Evolutionary conservation across 2,113 vertebrate genomes (phyloP), one percentile per base, ranked within the genome.

Genomic region (Psittacara wagleri): DNA sequence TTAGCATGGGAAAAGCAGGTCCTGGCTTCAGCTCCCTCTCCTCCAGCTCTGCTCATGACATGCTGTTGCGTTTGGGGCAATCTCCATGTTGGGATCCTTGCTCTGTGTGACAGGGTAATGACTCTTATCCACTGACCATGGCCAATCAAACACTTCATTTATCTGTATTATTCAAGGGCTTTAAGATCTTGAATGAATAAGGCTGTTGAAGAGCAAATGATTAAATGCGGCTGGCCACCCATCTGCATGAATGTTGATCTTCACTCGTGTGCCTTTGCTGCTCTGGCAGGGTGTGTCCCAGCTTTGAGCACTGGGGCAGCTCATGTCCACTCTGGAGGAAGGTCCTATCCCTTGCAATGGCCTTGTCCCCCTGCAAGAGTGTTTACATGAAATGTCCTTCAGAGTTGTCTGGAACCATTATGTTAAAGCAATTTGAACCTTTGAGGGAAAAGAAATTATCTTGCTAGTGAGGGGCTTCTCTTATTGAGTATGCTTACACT

Each of bases 1-100:
- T 23, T 2, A 5, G 25, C 49, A 52, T 0, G 4, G 52, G 37
- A 17, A 76, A 24, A 73, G 35, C 0, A 0, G 11, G 29, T 25
- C 22, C n/a, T 4, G 2, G 37, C 13, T 16, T 28, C 1, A 8
- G 48, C 28, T 61, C 39, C 66, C 31, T 29, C 14, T 54, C 49
- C 46, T 33, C 63, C 37, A 70, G 35, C 82, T 94, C 59, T 5
- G 3, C 41, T 29, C 22, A 46, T 27, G 51, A 67, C 11, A 27
- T 19, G 9, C 28, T 22, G 7, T 15, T 57, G 35, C 2, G 3
- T 85, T 51, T 81, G 79, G 76, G 46, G 23, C 25, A 75, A 20
- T 28, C 39, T 70, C 85, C 41, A 7, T 1, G 1, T 3, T 4
- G 4, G 23, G 64, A 62, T 46, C 41, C 37, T 63, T 74, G 88